phyloP scores from a whole-genome alignment of 2,113 vertebrate genomes.

The Mobula birostris region DNA sequence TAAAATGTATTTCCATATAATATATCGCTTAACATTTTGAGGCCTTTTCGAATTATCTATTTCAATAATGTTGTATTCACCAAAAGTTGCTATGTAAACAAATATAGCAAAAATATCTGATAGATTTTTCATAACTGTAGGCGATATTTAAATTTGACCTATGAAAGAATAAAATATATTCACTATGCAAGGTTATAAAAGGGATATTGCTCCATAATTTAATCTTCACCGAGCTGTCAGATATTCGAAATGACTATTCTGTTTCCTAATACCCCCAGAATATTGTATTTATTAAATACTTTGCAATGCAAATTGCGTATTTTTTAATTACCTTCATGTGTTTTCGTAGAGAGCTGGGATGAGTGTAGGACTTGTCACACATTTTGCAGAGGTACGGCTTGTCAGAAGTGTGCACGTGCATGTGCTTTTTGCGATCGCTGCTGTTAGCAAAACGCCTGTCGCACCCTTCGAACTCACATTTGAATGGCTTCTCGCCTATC shows the following conservation, averaged over 20 bases:
- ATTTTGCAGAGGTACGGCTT: conserved; percentile 99
- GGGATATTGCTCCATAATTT: conserved; percentile 18
- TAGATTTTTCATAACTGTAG: neutral
- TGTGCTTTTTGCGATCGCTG: conserved; percentile 99
- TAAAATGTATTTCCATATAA: neutral
- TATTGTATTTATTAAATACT: neutral
- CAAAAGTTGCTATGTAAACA: neutral
- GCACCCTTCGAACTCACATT: conserved; percentile 97
- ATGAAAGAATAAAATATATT: conserved; percentile 15
- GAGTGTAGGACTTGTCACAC: conserved; percentile 99
- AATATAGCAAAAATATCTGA: neutral
- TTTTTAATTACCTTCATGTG: conserved; percentile 89
- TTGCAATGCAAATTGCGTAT: neutral
- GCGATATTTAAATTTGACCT: neutral
- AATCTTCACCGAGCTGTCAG: conserved; percentile 14
- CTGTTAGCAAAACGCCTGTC: conserved; percentile 97
- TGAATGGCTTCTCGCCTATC: conserved; percentile 96
- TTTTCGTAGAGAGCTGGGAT: conserved; percentile 95
- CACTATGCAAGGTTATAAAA: neutral
- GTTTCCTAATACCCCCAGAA: conserved; percentile 4
- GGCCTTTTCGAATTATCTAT: neutral
- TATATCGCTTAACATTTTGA: neutral
- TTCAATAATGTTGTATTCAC: neutral
- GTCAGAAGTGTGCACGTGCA: conserved; percentile 98
- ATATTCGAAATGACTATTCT: neutral